Evolutionary conservation across 2,888 invertebrate genomes (phyloP).

Genomic region (Calameuta filiformis): DNA sequence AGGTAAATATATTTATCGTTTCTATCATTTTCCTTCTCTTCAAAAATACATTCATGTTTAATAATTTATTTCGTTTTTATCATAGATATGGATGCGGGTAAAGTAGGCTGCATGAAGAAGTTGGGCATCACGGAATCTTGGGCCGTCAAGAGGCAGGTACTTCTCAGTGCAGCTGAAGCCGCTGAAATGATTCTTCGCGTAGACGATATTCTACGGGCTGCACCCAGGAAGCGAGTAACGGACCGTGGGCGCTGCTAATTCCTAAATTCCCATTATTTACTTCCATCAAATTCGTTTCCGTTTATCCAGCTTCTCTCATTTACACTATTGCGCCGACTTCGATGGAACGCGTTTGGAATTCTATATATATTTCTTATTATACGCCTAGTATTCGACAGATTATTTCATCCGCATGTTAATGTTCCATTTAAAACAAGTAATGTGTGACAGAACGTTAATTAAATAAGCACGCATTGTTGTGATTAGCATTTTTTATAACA

Average conservation of each 20-base stretch:
- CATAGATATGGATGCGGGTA: conserved; percentile 89
- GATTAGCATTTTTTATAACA: conserved; percentile 31
- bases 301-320: conserved; percentile 9
- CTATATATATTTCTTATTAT: conserved; percentile 28
- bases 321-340: neutral
- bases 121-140: conserved; percentile 97
- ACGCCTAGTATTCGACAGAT: neutral
- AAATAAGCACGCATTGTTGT: neutral
- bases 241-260: conserved; percentile 88
- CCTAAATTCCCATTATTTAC: conserved; percentile 13
- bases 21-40: neutral
- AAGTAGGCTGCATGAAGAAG: conserved; percentile 88
- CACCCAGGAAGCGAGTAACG: conserved; percentile 86
- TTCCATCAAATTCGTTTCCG: conserved; percentile 5
- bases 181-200: conserved; percentile 99
- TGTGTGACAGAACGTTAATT: neutral
- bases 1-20: conserved; percentile 67
- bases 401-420: neutral
- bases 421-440: neutral
- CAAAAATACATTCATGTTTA: neutral
- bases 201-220: conserved; percentile 94
- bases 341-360: conserved; percentile 14
- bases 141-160: conserved; percentile 95
- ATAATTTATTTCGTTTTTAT: conserved; percentile 23
- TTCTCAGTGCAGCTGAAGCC: conserved; percentile 94